Base-by-base conservation (phyloP, 1,140 invertebrate species). In the Brachionus manjavacas region DNA sequence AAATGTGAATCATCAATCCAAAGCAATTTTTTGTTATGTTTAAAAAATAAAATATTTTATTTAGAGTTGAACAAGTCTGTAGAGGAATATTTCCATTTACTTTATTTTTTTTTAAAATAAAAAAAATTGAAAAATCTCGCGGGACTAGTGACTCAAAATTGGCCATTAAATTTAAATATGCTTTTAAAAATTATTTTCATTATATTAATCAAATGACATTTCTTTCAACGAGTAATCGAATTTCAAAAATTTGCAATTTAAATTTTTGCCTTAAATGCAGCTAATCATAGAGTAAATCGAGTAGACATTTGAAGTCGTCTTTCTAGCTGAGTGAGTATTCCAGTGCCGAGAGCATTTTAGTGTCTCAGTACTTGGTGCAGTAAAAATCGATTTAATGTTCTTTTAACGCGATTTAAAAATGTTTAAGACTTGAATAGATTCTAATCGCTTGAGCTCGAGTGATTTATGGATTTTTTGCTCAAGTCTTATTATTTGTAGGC, bases 231-330 rank as follows among this genome's bases (percentile, higher is more conserved):
- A 68, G 66, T 68, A 68, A 68, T 68, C 66, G 66, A 68, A 68
- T 68, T 68, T 68, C 66, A 68, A 68, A 31, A 31, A 68, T 68
- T 68, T 35, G 66, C 66, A 68, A 68, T 68, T 68, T 68, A 14
- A 68, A 68, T 68, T 68, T 31, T 66, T 25, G 25, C 20, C 16
- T 31, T 39, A 68, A n/a, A 68, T 6, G 8, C 66, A 39, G 31
- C 11, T 31, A 31, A 6, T 31, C 66, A 68, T 12, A 14, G 25
- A 23, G 43, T 46, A 46, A 46, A 46, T 60, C 9, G 52, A 60
- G 52, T 60, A 60, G 52, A 60, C 52, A 60, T 60, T 60, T 46
- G 16, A 60, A 60, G 52, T 60, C 52, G 7, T 39, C 31, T 68
- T 68, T 68, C 66, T 68, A 68, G 9, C 12, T 68, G 66, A 68